Percentiles rank a stretch among this genome's conserved stretches.
Evolutionary conservation across 2,888 invertebrate species (phyloP).

Genomic region (Plagodis dolabraria): DNA sequence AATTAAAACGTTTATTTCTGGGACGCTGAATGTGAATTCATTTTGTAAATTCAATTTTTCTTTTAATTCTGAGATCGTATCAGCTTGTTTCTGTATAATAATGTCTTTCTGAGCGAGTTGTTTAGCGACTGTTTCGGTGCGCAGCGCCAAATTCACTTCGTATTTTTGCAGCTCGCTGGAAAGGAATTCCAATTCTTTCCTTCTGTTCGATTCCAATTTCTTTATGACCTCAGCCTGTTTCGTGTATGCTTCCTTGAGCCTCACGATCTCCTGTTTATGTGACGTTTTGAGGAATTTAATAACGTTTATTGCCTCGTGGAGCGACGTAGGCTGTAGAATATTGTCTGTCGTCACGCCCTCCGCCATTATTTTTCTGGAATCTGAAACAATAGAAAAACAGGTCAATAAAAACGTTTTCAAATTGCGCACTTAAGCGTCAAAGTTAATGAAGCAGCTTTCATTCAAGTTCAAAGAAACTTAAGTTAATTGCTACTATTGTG

Average conservation of each 20-base stretch:
- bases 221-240: conserved; percentile 74
- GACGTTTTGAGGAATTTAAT: conserved; percentile 77
- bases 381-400: conserved; percentile 55
- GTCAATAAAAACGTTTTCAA: conserved; percentile 32
- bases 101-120: conserved; percentile 74
- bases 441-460: conserved; percentile 18
- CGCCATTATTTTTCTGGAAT: conserved; percentile 57
- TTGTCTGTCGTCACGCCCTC: conserved; percentile 58
- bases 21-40: conserved; percentile 50
- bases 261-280: conserved; percentile 76
- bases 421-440: conserved; percentile 13
- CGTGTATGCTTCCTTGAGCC: conserved; percentile 63
- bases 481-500: conserved; percentile 27
- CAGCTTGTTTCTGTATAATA: conserved; percentile 67
- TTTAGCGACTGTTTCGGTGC: conserved; percentile 69
- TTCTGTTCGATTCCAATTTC: conserved; percentile 73
- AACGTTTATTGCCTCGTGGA: conserved; percentile 78
- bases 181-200: conserved; percentile 76
- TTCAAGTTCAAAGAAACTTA: conserved; percentile 12
- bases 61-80: conserved; percentile 68
- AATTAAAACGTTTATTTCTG: conserved; percentile 65
- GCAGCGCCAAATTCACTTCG: conserved; percentile 71
- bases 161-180: conserved; percentile 76
- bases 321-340: conserved; percentile 66
- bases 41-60: conserved; percentile 60